Conservation (phyloP, 2,113 vertebrate genomes). For the Spea multiplicata region DNA sequence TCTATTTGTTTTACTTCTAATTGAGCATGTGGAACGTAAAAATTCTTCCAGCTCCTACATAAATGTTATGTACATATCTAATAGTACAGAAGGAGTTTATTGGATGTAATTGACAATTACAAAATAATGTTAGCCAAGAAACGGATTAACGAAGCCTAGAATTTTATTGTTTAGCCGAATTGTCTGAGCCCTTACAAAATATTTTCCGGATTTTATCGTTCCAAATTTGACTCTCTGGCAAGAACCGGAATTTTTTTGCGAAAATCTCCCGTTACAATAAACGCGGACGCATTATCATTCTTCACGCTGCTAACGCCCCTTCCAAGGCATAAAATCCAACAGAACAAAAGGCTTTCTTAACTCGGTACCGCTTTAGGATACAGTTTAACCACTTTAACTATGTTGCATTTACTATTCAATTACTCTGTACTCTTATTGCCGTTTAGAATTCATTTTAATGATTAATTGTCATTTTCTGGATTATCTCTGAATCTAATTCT, state of each 20-base stretch:
- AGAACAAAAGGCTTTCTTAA: background rate
- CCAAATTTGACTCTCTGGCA: constrained; percentile 51
- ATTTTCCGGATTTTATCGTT: background rate
- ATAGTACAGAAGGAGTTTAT: constrained; percentile 52
- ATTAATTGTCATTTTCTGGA: too few species aligned
- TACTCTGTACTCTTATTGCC: too few species aligned
- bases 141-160: constrained; percentile 66
- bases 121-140: constrained; percentile 62
- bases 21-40: background rate
- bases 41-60: background rate
- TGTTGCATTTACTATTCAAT: too few species aligned
- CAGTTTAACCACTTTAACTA: background rate
- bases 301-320: background rate
- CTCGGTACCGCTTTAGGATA: background rate
- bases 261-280: background rate
- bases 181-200: constrained; percentile 56
- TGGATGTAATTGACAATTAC: constrained; percentile 54
- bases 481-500: too few species aligned
- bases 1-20: background rate
- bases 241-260: background rate
- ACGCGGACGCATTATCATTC: background rate
- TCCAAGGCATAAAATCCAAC: background rate
- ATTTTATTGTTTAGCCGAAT: constrained; percentile 63
- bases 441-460: too few species aligned
- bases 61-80: constrained; percentile 28